Percentiles rank a stretch among this genome's conserved stretches.
phyloP scores from a whole-genome alignment of 2,888 invertebrate species.

The Parnassius mnemosyne region DNA sequence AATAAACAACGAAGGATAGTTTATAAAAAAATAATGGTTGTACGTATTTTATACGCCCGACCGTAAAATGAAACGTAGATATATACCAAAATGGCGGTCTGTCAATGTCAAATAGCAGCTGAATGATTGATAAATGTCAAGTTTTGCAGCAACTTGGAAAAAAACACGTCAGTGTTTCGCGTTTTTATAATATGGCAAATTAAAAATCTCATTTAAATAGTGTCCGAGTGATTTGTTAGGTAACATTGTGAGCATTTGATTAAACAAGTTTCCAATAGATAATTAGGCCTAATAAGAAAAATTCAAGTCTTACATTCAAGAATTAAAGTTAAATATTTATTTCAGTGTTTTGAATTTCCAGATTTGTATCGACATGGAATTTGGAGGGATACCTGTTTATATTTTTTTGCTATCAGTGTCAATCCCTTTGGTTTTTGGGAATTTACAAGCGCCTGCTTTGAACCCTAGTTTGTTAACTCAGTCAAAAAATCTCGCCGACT shows the following conservation, averaged over 20 bases:
- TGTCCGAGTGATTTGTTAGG: constrained; percentile 37
- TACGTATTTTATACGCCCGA: too few relatives aligned
- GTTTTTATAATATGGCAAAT: constrained; percentile 35
- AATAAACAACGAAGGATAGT: too few relatives aligned
- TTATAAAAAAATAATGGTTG: too few relatives aligned
- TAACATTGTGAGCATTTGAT: constrained; percentile 15
- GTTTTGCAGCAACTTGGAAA: constrained; percentile 47
- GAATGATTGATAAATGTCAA: constrained; percentile 45
- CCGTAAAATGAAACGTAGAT: constrained; percentile 45
- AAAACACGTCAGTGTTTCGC: constrained; percentile 66
- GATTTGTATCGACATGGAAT: constrained; percentile 44
- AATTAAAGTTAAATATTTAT: neutral
- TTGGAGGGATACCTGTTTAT: constrained; percentile 26
- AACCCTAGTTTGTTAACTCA: constrained; percentile 53
- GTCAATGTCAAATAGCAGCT: constrained; percentile 40
- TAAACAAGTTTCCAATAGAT: neutral
- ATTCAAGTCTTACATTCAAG: neutral
- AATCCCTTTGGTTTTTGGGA: constrained; percentile 32
- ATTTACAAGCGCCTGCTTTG: constrained; percentile 48
- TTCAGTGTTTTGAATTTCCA: constrained; percentile 41
- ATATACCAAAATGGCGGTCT: constrained; percentile 25
- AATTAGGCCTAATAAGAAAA: neutral
- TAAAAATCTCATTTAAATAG: constrained; percentile 28
- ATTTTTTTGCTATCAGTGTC: constrained; percentile 31
- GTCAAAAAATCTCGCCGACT: constrained; percentile 84